phyloP scores from a whole-genome alignment of 2,888 invertebrate species.

The Seira musarum region DNA sequence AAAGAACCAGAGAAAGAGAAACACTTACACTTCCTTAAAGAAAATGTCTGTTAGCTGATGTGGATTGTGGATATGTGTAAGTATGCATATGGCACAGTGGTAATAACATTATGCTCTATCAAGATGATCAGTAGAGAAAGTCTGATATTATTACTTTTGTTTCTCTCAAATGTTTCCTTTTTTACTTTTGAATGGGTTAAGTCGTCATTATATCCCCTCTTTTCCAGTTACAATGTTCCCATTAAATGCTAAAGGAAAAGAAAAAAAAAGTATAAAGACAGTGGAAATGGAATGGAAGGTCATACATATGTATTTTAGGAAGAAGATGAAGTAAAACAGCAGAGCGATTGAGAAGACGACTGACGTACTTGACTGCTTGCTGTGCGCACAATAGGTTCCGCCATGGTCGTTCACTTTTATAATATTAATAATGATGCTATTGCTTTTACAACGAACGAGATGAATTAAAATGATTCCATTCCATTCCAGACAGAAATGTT shows the following conservation, averaged over 20 bases:
- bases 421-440: conserved; percentile 48
- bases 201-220: conserved; percentile 21
- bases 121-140: conserved; percentile 51
- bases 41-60: background rate
- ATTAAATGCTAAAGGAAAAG: background rate
- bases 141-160: conserved; percentile 36
- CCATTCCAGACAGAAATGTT: conserved; percentile 1
- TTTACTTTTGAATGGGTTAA: conserved; percentile 17
- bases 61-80: background rate
- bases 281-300: conserved; percentile 14
- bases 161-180: conserved; percentile 15
- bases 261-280: too few species aligned
- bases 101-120: conserved; percentile 50
- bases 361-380: too few species aligned
- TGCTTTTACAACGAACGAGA: conserved; percentile 38
- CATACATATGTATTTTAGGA: background rate
- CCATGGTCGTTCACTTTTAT: conserved; percentile 56
- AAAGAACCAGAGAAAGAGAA: background rate
- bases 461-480: conserved; percentile 49
- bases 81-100: conserved; percentile 45
- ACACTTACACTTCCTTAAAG: background rate
- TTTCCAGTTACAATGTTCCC: background rate
- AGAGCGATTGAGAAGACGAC: conserved; percentile 41
- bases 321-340: conserved; percentile 22
- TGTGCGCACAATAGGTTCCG: conserved; percentile 32